A percentile compares a stretch with the other conserved stretches of the same genome.
phyloP scores from a whole-genome alignment of 2,888 invertebrate genomes.

The Coelogynopora nodosa region DNA sequence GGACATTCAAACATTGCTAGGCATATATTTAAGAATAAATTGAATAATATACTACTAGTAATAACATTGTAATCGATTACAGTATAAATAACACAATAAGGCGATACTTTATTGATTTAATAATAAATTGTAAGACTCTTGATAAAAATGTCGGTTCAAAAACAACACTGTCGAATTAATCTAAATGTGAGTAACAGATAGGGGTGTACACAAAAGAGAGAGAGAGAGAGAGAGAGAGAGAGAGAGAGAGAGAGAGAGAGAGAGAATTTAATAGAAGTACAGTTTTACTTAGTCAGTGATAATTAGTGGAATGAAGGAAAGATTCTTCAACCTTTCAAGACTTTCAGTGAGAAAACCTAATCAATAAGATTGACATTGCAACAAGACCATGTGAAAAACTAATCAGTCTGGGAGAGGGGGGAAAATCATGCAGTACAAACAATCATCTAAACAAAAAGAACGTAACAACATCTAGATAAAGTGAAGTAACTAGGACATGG shows the following conservation, averaged over 20 bases:
- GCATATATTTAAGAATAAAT: background rate
- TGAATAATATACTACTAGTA: background rate
- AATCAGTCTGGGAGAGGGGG: background rate
- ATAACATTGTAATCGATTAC: background rate
- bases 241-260: background rate
- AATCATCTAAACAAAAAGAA: background rate
- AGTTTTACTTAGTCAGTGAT: background rate
- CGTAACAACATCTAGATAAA: background rate
- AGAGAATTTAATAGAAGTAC: background rate
- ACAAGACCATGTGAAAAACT: background rate
- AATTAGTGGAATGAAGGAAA: background rate
- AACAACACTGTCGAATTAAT: background rate
- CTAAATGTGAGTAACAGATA: background rate
- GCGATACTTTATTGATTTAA: background rate
- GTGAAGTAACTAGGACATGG: background rate
- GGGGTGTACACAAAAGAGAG: background rate
- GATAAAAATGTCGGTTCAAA: background rate
- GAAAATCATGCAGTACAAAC: background rate
- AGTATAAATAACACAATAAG: slow-evolving; percentile 2
- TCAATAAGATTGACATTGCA: no score
- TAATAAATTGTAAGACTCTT: background rate
- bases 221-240: background rate
- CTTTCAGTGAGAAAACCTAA: background rate
- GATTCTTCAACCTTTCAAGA: background rate
- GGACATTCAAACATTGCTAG: slow-evolving; percentile 19